These are phyloP conservation scores for Drosophila lini DNA, from an alignment of 1,140 invertebrate genomes.

Conservation along the genomic window DNA sequence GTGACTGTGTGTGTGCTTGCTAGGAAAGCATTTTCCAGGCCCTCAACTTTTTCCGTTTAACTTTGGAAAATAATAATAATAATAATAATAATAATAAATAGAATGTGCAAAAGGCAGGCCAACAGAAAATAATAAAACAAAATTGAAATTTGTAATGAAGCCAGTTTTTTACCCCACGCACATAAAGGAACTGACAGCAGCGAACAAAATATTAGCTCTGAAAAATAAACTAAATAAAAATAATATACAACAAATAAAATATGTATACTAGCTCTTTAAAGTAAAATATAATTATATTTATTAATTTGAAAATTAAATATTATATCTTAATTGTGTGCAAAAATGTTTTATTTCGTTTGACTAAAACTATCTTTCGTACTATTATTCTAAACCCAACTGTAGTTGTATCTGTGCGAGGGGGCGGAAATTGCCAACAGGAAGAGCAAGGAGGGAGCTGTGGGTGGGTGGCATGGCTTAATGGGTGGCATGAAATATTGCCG, in stretches of 20 bases:
- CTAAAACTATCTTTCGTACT: neutral
- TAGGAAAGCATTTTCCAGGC: constrained; percentile 57
- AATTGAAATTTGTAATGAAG: constrained; percentile 83
- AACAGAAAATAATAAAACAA: constrained; percentile 75
- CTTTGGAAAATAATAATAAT: constrained; percentile 69
- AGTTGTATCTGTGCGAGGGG: constrained; percentile 57
- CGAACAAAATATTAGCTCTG: neutral
- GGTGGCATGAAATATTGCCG: constrained; percentile 82
- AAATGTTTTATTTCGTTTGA: neutral
- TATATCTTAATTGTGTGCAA: neutral
- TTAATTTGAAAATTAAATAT: neutral
- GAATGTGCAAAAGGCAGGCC: constrained; percentile 49
- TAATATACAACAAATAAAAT: too few species aligned
- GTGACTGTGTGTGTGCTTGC: constrained; percentile 3
- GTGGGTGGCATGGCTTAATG: constrained; percentile 55
- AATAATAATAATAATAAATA: constrained; percentile 72
- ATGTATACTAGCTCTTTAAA: too few species aligned
- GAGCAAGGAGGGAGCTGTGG: neutral
- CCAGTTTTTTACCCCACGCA: constrained; percentile 68
- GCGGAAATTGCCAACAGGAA: constrained; percentile 64
- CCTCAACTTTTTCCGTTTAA: constrained; percentile 32
- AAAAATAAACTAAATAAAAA: neutral
- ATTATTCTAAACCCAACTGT: neutral
- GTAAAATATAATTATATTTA: too few species aligned
- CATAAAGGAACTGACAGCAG: constrained; percentile 3